Evolutionary conservation across 2,888 invertebrate species (phyloP).

Genomic region (Drosophila neonasuta): DNA sequence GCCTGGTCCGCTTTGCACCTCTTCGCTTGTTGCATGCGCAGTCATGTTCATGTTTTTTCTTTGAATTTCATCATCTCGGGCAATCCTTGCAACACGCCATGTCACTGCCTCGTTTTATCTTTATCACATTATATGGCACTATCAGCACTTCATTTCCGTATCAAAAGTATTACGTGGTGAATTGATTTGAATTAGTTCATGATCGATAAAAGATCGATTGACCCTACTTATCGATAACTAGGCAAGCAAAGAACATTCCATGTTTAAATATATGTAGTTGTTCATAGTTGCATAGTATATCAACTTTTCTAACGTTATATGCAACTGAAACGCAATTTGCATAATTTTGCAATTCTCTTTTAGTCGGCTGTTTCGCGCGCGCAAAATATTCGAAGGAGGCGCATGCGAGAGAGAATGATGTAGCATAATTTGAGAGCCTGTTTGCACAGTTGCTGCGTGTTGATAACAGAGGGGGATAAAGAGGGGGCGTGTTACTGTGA

Average conservation of each 20-base stretch:
- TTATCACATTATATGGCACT: slow-evolving; percentile 26
- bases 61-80: slow-evolving; percentile 66
- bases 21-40: slow-evolving; percentile 59
- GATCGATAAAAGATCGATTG: background rate
- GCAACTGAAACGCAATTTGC: background rate
- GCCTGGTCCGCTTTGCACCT: slow-evolving; percentile 11
- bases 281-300: background rate
- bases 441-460: slow-evolving; percentile 26
- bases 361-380: slow-evolving; percentile 59
- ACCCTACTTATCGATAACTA: background rate
- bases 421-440: slow-evolving; percentile 58
- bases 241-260: background rate
- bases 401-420: slow-evolving; percentile 35
- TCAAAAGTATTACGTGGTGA: background rate
- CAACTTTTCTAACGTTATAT: background rate
- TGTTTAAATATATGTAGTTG: background rate
- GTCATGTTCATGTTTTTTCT: slow-evolving; percentile 53
- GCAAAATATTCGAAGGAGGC: slow-evolving; percentile 45
- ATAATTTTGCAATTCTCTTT: slow-evolving; percentile 34
- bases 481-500: slow-evolving; percentile 4
- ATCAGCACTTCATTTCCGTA: slow-evolving; percentile 16
- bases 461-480: background rate
- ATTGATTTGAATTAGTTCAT: background rate
- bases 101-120: slow-evolving; percentile 16
- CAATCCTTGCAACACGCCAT: slow-evolving; percentile 56